Percentiles rank a stretch among this genome's conserved stretches.
Conservation (phyloP, 2,888 invertebrate species). For the Tachina fera region DNA sequence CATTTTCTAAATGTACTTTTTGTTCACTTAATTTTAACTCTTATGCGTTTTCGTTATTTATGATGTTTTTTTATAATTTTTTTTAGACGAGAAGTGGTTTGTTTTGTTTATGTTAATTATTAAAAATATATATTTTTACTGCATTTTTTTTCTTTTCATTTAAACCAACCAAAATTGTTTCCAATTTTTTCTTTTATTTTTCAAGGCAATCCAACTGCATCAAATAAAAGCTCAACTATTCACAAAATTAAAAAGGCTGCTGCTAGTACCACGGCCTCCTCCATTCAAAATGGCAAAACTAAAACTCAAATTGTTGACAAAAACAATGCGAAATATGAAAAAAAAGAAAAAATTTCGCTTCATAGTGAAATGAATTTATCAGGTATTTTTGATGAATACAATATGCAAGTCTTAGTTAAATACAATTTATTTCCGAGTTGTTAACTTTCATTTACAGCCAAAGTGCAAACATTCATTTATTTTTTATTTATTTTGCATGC, state of each 20-base stretch:
- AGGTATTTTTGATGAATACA: slow-evolving; percentile 51
- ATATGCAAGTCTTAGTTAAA: slow-evolving; percentile 7
- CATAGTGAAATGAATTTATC: slow-evolving; percentile 56
- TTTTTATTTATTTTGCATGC: not conserved
- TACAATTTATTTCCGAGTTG: slow-evolving; percentile 12
- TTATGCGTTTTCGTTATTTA: not conserved
- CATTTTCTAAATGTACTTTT: slow-evolving; percentile 20
- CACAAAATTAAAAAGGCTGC: slow-evolving; percentile 43
- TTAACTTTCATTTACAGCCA: not conserved
- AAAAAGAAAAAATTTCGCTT: slow-evolving; percentile 52
- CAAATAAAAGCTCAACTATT: slow-evolving; percentile 43
- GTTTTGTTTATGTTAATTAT: slow-evolving; percentile 42
- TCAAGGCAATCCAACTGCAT: slow-evolving; percentile 60
- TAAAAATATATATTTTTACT: slow-evolving; percentile 68
- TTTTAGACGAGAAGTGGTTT: not conserved
- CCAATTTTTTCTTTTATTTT: slow-evolving; percentile 59
- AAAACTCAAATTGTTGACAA: slow-evolving; percentile 37
- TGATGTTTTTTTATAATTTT: not conserved
- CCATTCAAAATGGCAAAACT: slow-evolving; percentile 36
- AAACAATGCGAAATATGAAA: slow-evolving; percentile 42
- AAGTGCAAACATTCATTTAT: not conserved
- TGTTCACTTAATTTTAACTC: not conserved
- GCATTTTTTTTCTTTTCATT: slow-evolving; percentile 65
- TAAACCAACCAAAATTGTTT: slow-evolving; percentile 58
- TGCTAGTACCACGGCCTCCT: slow-evolving; percentile 17